A percentile compares a stretch with the other conserved stretches of the same genome.
phyloP scores from a whole-genome alignment of 2,888 invertebrate species.

The Bellardia bayeri region DNA sequence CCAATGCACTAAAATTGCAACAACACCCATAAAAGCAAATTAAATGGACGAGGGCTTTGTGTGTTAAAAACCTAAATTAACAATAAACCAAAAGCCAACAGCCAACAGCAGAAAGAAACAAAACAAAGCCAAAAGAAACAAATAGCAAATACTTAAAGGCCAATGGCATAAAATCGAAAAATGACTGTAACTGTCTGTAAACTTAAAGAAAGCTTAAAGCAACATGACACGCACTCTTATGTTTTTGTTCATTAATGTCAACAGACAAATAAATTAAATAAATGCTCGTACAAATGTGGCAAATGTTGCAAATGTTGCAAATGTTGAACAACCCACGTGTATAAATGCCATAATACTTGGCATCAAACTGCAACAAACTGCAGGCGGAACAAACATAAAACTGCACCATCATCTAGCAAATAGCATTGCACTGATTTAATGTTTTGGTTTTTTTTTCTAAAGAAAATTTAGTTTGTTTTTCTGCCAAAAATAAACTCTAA shows the following conservation, averaged over 20 bases:
- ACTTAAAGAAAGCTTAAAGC: slow-evolving; percentile 17
- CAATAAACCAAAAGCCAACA: neutral
- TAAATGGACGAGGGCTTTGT: slow-evolving; percentile 35
- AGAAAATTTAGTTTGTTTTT: neutral
- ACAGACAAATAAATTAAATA: neutral
- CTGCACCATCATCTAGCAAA: slow-evolving; percentile 10
- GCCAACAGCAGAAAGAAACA: neutral
- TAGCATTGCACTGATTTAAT: neutral
- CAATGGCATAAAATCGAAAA: slow-evolving; percentile 55
- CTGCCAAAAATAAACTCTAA: neutral
- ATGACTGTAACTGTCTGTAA: neutral
- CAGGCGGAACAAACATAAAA: slow-evolving; percentile 13
- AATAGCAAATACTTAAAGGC: slow-evolving; percentile 30
- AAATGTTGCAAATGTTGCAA: slow-evolving; percentile 14
- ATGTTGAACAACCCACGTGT: slow-evolving; percentile 40
- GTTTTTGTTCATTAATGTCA: slow-evolving; percentile 61
- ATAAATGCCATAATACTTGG: slow-evolving; percentile 52
- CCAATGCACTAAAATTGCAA: slow-evolving; percentile 29
- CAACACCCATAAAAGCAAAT: slow-evolving; percentile 49
- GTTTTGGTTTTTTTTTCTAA: neutral
- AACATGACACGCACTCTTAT: slow-evolving; percentile 55
- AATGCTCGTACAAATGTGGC: neutral
- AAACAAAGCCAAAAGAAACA: neutral
- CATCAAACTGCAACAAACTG: slow-evolving; percentile 18
- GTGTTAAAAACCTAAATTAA: slow-evolving; percentile 31